Conservation (phyloP, 2,888 invertebrate genomes). For the Tenthredo mesomela region DNA sequence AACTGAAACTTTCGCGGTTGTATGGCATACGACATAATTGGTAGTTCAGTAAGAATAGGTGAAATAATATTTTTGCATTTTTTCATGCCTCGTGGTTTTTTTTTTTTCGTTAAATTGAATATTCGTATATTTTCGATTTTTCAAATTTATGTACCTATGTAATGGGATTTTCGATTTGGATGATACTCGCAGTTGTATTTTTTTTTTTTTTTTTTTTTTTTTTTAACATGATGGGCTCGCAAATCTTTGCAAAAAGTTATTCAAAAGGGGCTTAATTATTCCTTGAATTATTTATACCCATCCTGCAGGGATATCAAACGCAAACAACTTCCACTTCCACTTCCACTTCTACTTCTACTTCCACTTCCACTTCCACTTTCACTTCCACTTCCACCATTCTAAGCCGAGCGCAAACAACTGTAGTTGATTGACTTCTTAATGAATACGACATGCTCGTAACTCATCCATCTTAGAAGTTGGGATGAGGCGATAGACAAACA, state of each 20-base stretch:
- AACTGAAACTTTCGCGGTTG: neutral
- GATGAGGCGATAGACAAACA: neutral
- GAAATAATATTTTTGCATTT: neutral
- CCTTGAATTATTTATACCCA: slow-evolving; percentile 34
- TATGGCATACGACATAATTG: neutral
- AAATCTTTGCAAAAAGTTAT: neutral
- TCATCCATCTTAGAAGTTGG: slow-evolving; percentile 26
- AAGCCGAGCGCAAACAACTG: slow-evolving; percentile 34
- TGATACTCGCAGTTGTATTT: neutral
- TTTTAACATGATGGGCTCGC: neutral
- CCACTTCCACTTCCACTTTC: neutral
- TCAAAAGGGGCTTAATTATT: slow-evolving; percentile 37
- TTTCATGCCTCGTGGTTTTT: too few species aligned
- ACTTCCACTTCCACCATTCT: neutral
- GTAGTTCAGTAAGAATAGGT: neutral
- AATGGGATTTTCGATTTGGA: neutral
- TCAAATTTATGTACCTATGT: neutral
- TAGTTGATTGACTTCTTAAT: slow-evolving; percentile 48
- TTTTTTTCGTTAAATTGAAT: neutral
- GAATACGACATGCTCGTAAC: slow-evolving; percentile 42
- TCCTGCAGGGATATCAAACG: slow-evolving; percentile 16
- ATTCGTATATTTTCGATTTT: neutral
- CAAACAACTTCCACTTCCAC: slow-evolving; percentile 7
- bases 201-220: too few species aligned
- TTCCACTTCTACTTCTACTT: neutral